Evolutionary conservation across 2,113 vertebrate genomes (phyloP).

Genomic region (Caloenas nicobarica): DNA sequence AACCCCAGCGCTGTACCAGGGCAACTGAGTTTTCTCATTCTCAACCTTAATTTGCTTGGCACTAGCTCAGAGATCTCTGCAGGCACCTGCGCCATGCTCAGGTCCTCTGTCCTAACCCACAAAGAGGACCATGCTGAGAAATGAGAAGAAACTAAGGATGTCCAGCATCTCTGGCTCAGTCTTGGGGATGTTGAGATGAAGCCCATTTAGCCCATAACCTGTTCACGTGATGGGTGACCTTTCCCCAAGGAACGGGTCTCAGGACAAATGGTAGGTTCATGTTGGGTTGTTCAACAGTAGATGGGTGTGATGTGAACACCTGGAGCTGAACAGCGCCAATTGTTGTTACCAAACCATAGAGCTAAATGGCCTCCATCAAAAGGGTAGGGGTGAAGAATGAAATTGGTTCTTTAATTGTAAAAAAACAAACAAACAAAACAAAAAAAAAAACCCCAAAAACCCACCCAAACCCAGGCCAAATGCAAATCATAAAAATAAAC

Average conservation of each 20-base stretch:
- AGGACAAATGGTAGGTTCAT: neutral
- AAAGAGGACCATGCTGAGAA: neutral
- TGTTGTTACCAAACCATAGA: neutral
- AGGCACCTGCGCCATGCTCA: neutral
- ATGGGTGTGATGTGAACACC: neutral
- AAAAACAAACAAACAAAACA: neutral
- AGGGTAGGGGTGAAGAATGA: neutral
- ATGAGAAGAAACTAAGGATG: neutral
- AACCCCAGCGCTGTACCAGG: no score
- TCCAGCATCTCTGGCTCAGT: neutral
- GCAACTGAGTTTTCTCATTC: neutral
- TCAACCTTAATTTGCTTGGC: neutral
- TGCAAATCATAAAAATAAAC: constrained; percentile 1
- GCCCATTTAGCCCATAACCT: neutral
- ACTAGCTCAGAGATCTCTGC: neutral
- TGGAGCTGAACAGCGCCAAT: neutral
- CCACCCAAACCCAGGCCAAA: neutral
- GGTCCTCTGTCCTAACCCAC: neutral
- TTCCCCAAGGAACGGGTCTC: neutral
- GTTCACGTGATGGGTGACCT: no score
- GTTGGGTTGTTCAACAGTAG: neutral
- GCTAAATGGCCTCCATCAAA: neutral
- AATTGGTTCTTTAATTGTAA: neutral
- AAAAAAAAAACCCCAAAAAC: rapidly evolving
- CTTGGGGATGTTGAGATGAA: neutral